Evolutionary conservation across 1,140 invertebrate species (phyloP), one percentile per base, ranked within the genome.

Genomic region (Helicorthomorpha holstii): DNA sequence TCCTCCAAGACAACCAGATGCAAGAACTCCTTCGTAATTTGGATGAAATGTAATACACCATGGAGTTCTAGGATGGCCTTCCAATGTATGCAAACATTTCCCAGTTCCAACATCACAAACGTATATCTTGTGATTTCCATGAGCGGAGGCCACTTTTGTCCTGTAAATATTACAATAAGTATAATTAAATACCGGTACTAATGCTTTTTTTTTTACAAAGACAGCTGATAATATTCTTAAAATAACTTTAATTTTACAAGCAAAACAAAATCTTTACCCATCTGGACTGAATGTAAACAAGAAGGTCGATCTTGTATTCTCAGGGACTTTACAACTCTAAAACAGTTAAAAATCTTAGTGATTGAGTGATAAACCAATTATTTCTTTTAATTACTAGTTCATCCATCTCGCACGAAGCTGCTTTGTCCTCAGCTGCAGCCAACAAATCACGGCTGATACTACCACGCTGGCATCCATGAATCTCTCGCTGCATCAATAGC

Each of bases 41-140:
- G 87, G 87, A 69, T 92, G 87, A 68, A 91, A 91, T 46, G 85
- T 83, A 45, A 90, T 77, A 64, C 85, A 88, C 87, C 87, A 93
- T 2, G 87, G 87, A 44, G 85, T 90, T n/a, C 87, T 70, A 24
- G 86, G 85, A 69, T 91, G 87, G 7, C 87, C 87, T 45, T 75
- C 75, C 27, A 92, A 65, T 27, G 80, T 83, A 58, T 78, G 76
- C 21, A 88, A 76, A 65, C 85, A 81, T 63, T 83, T 82, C 0
- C 85, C 83, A 58, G 75, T 88, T 27, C 74, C 75, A 24, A 89
- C 64, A 61, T 91, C 83, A 45, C 80, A 85, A 14, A 93, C 80
- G 64, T 90, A 87, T n/a, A 93, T 81, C 64, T 84, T 83, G 62
- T 91, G 87, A 67, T 93, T 88, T 25, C 87, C 86, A 73, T 92